These are phyloP conservation scores for Bubo blakistoni DNA, from an alignment of 2,113 vertebrate genomes.

Conservation along the genomic window DNA sequence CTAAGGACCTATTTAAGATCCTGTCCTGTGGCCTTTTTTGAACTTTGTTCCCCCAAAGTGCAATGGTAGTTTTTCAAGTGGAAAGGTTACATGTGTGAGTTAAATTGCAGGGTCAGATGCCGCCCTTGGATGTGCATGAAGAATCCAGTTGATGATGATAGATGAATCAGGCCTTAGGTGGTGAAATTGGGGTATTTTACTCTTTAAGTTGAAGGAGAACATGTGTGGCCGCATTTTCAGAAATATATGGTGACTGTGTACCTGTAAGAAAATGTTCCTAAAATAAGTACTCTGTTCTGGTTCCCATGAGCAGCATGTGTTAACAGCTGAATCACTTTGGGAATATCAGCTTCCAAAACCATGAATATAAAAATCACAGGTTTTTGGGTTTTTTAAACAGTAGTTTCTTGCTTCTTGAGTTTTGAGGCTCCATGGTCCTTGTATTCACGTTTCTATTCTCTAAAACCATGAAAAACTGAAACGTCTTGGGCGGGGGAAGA, in stretches of 20 bases:
- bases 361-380: neutral
- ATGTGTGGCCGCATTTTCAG: neutral
- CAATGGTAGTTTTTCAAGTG: neutral
- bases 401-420: neutral
- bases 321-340: neutral
- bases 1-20: neutral
- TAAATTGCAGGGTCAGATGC: neutral
- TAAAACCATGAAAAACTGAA: neutral
- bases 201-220: neutral
- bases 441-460: neutral
- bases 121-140: neutral
- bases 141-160: conserved; percentile 9
- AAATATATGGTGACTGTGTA: neutral
- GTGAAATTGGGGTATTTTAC: neutral
- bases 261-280: neutral
- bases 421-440: neutral
- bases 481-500: neutral
- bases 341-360: neutral
- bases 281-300: neutral
- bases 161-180: neutral
- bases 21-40: neutral
- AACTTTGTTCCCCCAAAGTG: neutral
- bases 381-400: neutral
- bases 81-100: neutral
- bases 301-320: neutral